phyloP scores from a whole-genome alignment of 2,113 vertebrate genomes.

The Zosterops japonicus region DNA sequence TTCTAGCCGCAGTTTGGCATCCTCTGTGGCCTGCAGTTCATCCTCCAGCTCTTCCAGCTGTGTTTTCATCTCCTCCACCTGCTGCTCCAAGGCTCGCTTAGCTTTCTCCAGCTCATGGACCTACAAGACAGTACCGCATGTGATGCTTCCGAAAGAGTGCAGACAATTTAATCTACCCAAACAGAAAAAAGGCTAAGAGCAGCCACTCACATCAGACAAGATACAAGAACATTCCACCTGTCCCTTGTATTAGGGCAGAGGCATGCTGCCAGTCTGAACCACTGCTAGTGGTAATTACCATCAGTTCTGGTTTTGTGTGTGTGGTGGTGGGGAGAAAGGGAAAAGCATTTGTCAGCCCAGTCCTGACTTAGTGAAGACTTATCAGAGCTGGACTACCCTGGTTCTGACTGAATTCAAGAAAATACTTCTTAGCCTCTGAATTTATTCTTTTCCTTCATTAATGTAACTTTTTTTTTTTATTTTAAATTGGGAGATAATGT shows the following conservation, averaged over 20 bases:
- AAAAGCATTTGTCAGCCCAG: background rate
- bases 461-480: background rate
- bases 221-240: background rate
- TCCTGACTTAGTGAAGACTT: background rate
- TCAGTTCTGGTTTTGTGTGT: background rate
- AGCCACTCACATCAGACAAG: background rate
- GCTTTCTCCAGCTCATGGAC: constrained; percentile 97
- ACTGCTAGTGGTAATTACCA: background rate
- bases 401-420: background rate
- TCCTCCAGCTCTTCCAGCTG: constrained; percentile 97
- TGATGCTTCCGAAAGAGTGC: background rate
- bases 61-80: constrained; percentile 96
- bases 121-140: constrained; percentile 53
- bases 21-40: constrained; percentile 94
- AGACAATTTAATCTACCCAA: background rate
- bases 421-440: background rate
- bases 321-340: background rate
- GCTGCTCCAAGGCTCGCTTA: constrained; percentile 92
- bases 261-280: background rate
- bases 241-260: background rate
- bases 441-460: background rate
- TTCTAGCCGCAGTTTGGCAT: constrained; percentile 94
- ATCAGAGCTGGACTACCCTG: background rate
- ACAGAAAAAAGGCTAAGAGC: background rate
- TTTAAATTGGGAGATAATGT: background rate